Base-by-base conservation (phyloP, 2,113 vertebrate species). In the Rhinoderma darwinii region DNA sequence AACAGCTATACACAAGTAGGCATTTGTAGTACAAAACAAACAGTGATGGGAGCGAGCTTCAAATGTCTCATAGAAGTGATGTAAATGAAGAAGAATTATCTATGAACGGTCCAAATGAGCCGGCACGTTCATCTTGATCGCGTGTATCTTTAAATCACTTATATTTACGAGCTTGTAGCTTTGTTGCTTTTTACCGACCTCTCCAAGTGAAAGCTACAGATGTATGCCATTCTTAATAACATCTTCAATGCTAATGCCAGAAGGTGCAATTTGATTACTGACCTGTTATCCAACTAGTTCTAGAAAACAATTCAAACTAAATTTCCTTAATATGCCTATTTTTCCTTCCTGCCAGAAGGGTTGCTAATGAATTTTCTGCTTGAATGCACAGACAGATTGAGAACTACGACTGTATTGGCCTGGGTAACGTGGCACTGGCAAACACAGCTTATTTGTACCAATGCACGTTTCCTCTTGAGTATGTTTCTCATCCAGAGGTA, bases 281-380 rank as follows among this genome's bases (percentile, higher is more conserved):
- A 91, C 87, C 90, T 92, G 89, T 90, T 93, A 92, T 89, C 88
- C 90, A 93, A 88, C 90, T 93, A 92, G 91, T 90, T 88, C 88
- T 83, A 82, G 88, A 89, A 91, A 93, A 94, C 90, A 93, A 93
- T 91, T 93, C 90, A 89, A 93, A 92, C 90, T 88, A 90, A 90
- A 94, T 92, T 92, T 94, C 89, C 89, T 90, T 92, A 93, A 93
- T 91, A 89, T 89, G 90, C 90, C 90, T 91, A 93, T 91, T 91
- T 91, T 92, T 94, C 91, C 91, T 88, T 86, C 73, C 89, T 90
- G 89, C 90, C 92, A 93, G 92, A 93, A 93, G 91, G 90, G 89
- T 89, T 90, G 92, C 90, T 94, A 95, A 95, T 95, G 94, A 94
- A 94, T 93, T 93, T 94, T 91, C 92, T 94, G 93, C 94, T 92